A percentile compares a stretch with the other conserved stretches of the same genome.
Conservation (phyloP, 2,888 invertebrate species). For the Scaptomyza parva region DNA sequence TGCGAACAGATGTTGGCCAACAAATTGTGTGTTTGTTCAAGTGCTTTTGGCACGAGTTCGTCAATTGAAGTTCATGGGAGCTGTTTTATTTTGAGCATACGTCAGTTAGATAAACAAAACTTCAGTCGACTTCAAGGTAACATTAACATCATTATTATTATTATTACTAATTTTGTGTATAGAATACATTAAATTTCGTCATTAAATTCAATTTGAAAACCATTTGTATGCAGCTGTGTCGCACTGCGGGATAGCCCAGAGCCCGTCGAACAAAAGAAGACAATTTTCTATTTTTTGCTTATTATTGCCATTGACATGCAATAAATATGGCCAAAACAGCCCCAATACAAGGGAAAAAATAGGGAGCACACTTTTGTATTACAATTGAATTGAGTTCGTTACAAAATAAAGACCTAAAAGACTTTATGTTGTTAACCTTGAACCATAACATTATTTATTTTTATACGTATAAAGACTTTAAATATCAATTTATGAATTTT, state of each 20-base stretch:
- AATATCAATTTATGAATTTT: background rate
- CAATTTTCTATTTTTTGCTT: background rate
- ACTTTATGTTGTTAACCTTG: background rate
- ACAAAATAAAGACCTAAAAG: background rate
- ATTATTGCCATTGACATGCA: slow-evolving; percentile 24
- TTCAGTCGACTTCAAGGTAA: slow-evolving; percentile 49
- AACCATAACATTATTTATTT: background rate
- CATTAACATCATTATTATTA: slow-evolving; percentile 8
- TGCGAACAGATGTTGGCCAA: slow-evolving; percentile 22
- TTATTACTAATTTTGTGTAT: slow-evolving; percentile 9
- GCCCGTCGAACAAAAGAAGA: background rate
- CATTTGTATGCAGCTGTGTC: slow-evolving; percentile 24
- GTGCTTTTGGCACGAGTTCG: slow-evolving; percentile 24
- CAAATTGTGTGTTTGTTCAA: slow-evolving; percentile 39
- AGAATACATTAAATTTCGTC: slow-evolving; percentile 19
- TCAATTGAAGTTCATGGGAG: background rate
- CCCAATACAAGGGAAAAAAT: slow-evolving; percentile 1
- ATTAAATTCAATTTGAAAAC: slow-evolving; percentile 21
- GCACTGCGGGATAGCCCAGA: slow-evolving; percentile 11
- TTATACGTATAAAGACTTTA: background rate
- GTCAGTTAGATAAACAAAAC: slow-evolving; percentile 32
- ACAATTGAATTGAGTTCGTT: slow-evolving; percentile 16
- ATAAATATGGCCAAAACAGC: slow-evolving; percentile 19
- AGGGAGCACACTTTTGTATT: too few relatives aligned
- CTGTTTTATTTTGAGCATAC: slow-evolving; percentile 14